Evolutionary conservation across 2,797 vertebrate species (phyloP).

Genomic region (Peromyscus attwateri): DNA sequence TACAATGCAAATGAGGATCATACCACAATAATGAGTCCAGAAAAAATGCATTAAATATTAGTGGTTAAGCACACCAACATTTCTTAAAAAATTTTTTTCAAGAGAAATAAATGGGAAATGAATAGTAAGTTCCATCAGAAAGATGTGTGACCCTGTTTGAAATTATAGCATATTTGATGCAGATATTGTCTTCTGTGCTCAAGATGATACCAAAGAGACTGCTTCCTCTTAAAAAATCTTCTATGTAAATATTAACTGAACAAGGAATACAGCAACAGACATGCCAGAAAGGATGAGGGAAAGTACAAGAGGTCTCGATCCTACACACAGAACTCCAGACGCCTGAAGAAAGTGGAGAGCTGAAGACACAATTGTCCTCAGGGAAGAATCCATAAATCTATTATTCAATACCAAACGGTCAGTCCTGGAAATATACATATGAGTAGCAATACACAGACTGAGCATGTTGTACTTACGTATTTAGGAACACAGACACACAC

Average conservation of each 20-base stretch:
- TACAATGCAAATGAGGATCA: neutral
- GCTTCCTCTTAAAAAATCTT: slow-evolving; percentile 28
- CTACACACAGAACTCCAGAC: neutral
- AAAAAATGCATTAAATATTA: neutral
- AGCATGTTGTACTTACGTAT: neutral
- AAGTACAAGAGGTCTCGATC: neutral
- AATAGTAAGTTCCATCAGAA: neutral
- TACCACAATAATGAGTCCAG: neutral
- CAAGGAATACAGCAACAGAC: neutral
- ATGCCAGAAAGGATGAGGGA: neutral
- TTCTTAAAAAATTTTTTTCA: neutral
- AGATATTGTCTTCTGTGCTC: neutral
- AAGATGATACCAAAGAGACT: neutral
- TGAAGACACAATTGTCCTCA: neutral
- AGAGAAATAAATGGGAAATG: neutral
- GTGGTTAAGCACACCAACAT: neutral
- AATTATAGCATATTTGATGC: neutral
- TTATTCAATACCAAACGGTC: neutral
- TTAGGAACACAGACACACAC: neutral
- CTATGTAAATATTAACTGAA: neutral
- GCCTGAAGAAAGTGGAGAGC: neutral
- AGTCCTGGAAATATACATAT: neutral
- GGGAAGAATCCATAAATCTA: neutral
- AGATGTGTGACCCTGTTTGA: neutral
- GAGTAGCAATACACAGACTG: neutral